Evolutionary conservation across 2,888 invertebrate species (phyloP), one percentile per base, ranked within the genome.

Genomic region (Lottia gigantea): DNA sequence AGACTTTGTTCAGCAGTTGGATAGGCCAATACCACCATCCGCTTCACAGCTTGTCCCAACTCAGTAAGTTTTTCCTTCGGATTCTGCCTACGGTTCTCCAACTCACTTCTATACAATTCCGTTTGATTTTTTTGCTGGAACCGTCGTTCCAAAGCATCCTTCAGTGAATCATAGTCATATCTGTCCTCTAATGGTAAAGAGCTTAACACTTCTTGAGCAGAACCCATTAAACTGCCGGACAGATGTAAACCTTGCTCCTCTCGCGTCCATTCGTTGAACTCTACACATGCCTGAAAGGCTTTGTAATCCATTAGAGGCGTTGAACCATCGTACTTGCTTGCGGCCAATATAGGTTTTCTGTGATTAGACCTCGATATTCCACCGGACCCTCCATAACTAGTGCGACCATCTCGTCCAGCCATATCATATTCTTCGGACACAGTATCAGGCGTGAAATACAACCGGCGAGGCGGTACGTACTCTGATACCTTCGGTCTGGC

Each of bases 211-310:
- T 49, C 11, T 19, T 49, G 49, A 14, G 49, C 49, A 6, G 49
- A 19, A 16, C 49, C 49, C 19, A 19, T 49, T 15, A 49, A 49
- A 1, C 49, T 49, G 16, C 49, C 49, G 6, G 49, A 16, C 19
- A 49, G 49, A 49, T 49, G 19, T 49, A 49, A 19, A 49, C 49
- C 49, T 19, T 49, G 49, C 49, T 49, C 49, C 19, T 49, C 49
- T 49, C n/a, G 12, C 6, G 49, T 49, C 49, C 49, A 49, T 49
- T 19, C 49, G 49, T 49, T 49, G 16, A 49, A 15, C 49, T 49
- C 7, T 4, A 49, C 12, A 49, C 49, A 49, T 1, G 49, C 19
- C 49, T 49, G n/a, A 19, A 49, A 49, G 19, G 19, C 49, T 49
- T n/a, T n/a, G 19, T 49, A 49, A 19, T 49, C 49, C 49, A 49